A percentile compares a stretch with the other conserved stretches of the same genome.
These are phyloP conservation scores for Pemphigus obesinymphae DNA, from an alignment of 1,140 invertebrate genomes.

Conservation along the genomic window DNA sequence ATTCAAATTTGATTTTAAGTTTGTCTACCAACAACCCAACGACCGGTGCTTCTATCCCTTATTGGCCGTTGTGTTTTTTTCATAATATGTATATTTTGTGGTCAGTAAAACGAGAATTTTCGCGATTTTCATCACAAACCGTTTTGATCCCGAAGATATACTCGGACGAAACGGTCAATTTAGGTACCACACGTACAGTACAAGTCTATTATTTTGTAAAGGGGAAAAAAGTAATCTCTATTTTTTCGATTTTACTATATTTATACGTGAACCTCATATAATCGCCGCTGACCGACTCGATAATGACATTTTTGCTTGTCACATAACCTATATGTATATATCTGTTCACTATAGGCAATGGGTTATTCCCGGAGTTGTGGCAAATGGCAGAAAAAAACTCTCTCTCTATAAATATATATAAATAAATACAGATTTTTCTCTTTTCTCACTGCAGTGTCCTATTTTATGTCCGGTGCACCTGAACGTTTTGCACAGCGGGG, in stretches of 20 bases:
- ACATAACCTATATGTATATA: background rate
- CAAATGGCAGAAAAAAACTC: background rate
- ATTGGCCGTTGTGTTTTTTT: no score
- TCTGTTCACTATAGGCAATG: background rate
- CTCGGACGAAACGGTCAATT: background rate
- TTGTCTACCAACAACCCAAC: no score
- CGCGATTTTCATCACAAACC: background rate
- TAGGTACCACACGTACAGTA: background rate
- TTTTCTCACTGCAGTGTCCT: no score
- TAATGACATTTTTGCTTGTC: background rate
- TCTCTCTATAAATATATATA: background rate
- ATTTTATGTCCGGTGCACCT: conserved; percentile 10
- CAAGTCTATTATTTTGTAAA: background rate
- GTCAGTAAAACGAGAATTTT: no score
- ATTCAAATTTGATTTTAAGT: no score
- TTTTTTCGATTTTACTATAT: conserved; percentile 14
- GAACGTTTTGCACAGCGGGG: conserved; percentile 17
- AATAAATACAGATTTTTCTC: background rate
- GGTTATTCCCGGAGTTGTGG: background rate
- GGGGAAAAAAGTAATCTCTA: background rate
- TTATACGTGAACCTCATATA: background rate
- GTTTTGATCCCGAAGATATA: background rate
- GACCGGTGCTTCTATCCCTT: no score
- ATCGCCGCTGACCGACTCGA: background rate
- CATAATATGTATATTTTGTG: no score